Conservation (phyloP, 2,797 vertebrate genomes). For the Sebastolobus alascanus region DNA sequence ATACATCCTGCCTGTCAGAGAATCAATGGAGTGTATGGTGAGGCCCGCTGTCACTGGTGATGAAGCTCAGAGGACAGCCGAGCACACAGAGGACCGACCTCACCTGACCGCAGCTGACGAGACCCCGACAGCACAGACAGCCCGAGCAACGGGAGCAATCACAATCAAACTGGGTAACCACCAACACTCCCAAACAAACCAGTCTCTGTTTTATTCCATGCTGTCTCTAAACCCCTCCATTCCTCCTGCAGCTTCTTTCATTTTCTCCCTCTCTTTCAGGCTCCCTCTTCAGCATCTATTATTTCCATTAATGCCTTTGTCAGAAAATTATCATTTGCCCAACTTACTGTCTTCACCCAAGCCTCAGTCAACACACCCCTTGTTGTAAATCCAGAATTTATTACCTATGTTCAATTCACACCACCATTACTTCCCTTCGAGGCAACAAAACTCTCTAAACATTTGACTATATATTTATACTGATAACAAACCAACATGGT, state of each 20-base stretch:
- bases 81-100: constrained; percentile 41
- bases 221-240: not conserved
- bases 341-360: not conserved
- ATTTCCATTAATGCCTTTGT: not conserved
- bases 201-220: constrained; percentile 1
- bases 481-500: not conserved
- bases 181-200: constrained; percentile 36
- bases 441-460: not conserved
- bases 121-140: constrained; percentile 61
- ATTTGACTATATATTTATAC: not conserved
- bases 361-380: not conserved
- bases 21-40: constrained; percentile 72
- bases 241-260: not conserved
- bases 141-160: constrained; percentile 52
- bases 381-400: not conserved
- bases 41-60: constrained; percentile 72
- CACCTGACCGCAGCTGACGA: constrained; percentile 71
- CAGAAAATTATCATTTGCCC: not conserved
- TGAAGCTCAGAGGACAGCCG: constrained; percentile 70
- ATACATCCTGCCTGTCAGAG: constrained; percentile 75
- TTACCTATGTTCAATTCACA: not conserved
- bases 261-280: not conserved
- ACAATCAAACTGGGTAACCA: constrained; percentile 46
- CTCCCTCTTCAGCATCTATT: not conserved
- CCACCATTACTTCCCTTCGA: not conserved